phyloP scores from a whole-genome alignment of 2,113 vertebrate species.

The Colius striatus region DNA sequence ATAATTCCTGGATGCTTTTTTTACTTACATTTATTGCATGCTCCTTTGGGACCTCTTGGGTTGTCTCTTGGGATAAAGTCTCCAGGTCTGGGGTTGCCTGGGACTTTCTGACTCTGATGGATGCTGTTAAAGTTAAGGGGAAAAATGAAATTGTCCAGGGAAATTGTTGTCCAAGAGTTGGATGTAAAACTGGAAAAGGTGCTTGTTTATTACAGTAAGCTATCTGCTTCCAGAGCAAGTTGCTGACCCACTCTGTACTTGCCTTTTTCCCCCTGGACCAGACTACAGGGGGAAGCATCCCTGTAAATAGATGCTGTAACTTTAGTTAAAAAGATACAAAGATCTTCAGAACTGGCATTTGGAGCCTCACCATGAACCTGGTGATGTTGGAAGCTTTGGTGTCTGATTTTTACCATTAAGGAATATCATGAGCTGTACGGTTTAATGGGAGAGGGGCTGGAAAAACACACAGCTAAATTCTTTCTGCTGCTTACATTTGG shows the following conservation, averaged over 20 bases:
- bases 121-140: not conserved
- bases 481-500: rapidly evolving
- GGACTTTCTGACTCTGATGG: too few species aligned
- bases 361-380: not conserved
- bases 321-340: not conserved
- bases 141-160: too few species aligned
- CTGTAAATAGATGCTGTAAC: not conserved
- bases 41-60: not conserved
- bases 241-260: rapidly evolving
- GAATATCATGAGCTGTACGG: rapidly evolving
- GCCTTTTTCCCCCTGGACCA: rapidly evolving
- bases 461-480: rapidly evolving
- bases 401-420: rapidly evolving
- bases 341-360: rapidly evolving
- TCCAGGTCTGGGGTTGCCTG: not conserved
- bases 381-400: rapidly evolving
- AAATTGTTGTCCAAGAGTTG: not conserved
- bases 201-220: not conserved
- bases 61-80: not conserved
- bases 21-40: rapidly evolving
- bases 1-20: rapidly evolving
- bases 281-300: too few species aligned
- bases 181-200: rapidly evolving
- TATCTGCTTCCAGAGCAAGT: not conserved
- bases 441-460: not conserved